A percentile compares a stretch with the other conserved stretches of the same genome.
phyloP scores from a whole-genome alignment of 2,888 invertebrate species.

The Drosophila fungiperda region DNA sequence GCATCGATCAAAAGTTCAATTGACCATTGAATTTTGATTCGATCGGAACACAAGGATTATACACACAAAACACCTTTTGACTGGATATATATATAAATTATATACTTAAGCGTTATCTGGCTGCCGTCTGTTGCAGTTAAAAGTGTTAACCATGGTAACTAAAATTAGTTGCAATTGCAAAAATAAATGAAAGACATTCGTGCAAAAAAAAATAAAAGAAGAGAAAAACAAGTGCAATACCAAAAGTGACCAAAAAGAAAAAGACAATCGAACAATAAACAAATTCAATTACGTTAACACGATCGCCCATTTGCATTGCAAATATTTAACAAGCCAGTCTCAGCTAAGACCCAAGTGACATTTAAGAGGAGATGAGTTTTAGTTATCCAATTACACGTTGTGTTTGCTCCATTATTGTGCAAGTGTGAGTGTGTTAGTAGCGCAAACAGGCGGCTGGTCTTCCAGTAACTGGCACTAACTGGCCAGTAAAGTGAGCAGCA shows the following conservation, averaged over 20 bases:
- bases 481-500: slow-evolving; percentile 6
- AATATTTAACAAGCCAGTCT: slow-evolving; percentile 34
- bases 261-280: slow-evolving; percentile 27
- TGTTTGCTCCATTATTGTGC: slow-evolving; percentile 58
- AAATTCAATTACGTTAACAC: slow-evolving; percentile 31
- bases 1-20: slow-evolving; percentile 84
- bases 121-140: slow-evolving; percentile 68
- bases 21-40: slow-evolving; percentile 83
- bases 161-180: slow-evolving; percentile 38
- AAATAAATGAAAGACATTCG: slow-evolving; percentile 42
- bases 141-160: slow-evolving; percentile 83
- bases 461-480: slow-evolving; percentile 2
- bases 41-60: slow-evolving; percentile 77
- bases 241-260: slow-evolving; percentile 40
- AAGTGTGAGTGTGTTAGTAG: slow-evolving; percentile 46
- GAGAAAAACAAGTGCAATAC: slow-evolving; percentile 37
- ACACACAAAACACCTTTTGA: slow-evolving; percentile 41
- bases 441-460: slow-evolving; percentile 13
- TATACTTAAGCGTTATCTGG: slow-evolving; percentile 26
- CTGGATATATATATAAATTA: slow-evolving; percentile 42
- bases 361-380: slow-evolving; percentile 55
- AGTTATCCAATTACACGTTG: slow-evolving; percentile 33
- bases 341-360: slow-evolving; percentile 56
- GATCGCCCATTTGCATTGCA: slow-evolving; percentile 26
- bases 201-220: slow-evolving; percentile 31